A percentile compares a stretch with the other conserved stretches of the same genome.
These are phyloP conservation scores for Eilema griseolum DNA, from an alignment of 2,888 invertebrate species.

Conservation along the genomic window DNA sequence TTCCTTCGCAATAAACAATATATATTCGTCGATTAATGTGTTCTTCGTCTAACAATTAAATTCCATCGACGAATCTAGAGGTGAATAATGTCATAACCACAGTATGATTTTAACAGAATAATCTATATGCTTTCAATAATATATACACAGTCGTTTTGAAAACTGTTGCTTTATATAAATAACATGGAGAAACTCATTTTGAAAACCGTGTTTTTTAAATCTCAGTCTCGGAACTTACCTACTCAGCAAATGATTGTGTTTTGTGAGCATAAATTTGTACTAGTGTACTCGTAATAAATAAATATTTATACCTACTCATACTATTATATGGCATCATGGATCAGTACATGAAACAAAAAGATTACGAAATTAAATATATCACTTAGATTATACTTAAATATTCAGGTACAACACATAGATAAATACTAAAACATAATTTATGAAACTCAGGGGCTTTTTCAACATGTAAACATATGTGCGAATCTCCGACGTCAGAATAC, in stretches of 20 bases:
- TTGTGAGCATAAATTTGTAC: constrained; percentile 15
- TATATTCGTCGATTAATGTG: constrained; percentile 12
- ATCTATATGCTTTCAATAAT: not conserved
- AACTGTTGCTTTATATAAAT: too few relatives aligned
- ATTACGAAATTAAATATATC: constrained; percentile 60
- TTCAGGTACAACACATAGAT: constrained; percentile 38
- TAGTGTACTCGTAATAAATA: constrained; percentile 43
- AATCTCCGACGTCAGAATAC: constrained; percentile 38
- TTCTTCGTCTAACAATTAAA: constrained; percentile 10
- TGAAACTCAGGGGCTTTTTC: constrained; percentile 30
- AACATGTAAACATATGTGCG: constrained; percentile 26
- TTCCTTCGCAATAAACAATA: constrained; percentile 32
- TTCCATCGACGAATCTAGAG: constrained; percentile 17
- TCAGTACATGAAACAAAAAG: constrained; percentile 85
- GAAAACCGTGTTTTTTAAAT: constrained; percentile 37
- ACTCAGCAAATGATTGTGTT: not conserved
- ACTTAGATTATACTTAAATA: constrained; percentile 48
- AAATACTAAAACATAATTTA: constrained; percentile 33
- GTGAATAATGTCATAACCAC: not conserved
- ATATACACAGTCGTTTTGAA: constrained; percentile 2
- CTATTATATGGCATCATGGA: constrained; percentile 78
- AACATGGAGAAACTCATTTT: too few relatives aligned
- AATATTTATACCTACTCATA: constrained; percentile 79
- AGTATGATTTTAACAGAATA: not conserved
- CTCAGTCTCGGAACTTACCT: constrained; percentile 45